phyloP scores from a whole-genome alignment of 2,797 vertebrate genomes.

The Jordanella pulchra region DNA sequence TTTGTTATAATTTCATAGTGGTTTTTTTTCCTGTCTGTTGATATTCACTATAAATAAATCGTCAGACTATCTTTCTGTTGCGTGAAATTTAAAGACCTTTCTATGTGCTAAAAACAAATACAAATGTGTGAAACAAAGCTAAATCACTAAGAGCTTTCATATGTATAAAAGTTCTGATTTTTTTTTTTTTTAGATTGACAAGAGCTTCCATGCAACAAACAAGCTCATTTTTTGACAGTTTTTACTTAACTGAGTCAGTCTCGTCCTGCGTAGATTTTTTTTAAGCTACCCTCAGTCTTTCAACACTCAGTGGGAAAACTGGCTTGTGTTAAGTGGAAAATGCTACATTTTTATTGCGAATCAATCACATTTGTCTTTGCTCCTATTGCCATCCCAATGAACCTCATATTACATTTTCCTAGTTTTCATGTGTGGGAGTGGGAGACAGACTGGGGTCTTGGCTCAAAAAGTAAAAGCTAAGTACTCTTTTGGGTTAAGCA shows the following conservation, averaged over 20 bases:
- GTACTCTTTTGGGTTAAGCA: constrained; percentile 59
- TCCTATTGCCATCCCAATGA: constrained; percentile 66
- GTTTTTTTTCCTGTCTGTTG: not conserved
- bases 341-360: constrained; percentile 67
- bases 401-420: constrained; percentile 74
- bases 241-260: constrained; percentile 12
- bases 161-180: not conserved
- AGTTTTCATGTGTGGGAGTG: constrained; percentile 73
- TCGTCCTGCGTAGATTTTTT: constrained; percentile 24
- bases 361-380: constrained; percentile 74
- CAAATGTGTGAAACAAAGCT: not conserved
- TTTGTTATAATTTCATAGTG: not conserved
- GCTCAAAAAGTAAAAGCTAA: constrained; percentile 49
- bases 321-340: constrained; percentile 74
- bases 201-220: constrained; percentile 6
- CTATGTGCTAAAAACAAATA: not conserved
- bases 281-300: constrained; percentile 30
- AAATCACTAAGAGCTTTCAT: not conserved
- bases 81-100: not conserved
- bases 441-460: constrained; percentile 52
- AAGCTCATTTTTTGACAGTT: constrained; percentile 1
- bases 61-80: not conserved
- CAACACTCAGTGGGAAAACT: constrained; percentile 55
- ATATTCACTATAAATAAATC: not conserved
- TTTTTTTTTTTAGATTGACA: not conserved